Conservation (phyloP, 2,797 vertebrate species). For the Pteropus rufus region DNA sequence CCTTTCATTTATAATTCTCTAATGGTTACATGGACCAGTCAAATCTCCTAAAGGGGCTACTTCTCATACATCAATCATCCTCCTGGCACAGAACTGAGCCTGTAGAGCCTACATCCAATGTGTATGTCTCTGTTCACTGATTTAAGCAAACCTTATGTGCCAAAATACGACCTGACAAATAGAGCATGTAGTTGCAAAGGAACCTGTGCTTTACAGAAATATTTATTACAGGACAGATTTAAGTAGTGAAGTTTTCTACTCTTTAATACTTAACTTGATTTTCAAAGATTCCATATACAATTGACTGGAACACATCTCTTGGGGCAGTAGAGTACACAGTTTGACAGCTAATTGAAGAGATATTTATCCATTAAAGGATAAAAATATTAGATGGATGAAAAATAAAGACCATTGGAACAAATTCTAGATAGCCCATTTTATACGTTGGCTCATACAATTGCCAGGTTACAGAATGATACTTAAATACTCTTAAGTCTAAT, state of each 20-base stretch:
- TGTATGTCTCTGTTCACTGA: background rate
- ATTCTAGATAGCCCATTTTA: background rate
- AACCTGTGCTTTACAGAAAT: conserved; percentile 19
- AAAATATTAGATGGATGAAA: background rate
- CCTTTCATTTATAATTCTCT: background rate
- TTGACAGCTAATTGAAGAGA: background rate
- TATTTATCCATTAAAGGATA: background rate
- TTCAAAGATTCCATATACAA: background rate
- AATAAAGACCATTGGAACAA: background rate
- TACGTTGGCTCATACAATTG: background rate
- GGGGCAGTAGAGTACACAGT: background rate
- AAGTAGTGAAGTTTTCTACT: background rate
- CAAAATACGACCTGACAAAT: background rate
- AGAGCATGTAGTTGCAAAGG: background rate
- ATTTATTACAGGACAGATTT: background rate
- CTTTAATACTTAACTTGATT: background rate
- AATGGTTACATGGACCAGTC: background rate
- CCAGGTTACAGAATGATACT: background rate
- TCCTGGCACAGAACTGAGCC: background rate
- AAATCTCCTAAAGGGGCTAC: background rate
- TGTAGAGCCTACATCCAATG: background rate
- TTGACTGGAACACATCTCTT: background rate
- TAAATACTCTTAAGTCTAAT: background rate
- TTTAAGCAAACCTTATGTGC: background rate
- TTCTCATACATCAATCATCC: background rate